phyloP scores from a whole-genome alignment of 2,797 vertebrate genomes.

The Acridotheres tristis region DNA sequence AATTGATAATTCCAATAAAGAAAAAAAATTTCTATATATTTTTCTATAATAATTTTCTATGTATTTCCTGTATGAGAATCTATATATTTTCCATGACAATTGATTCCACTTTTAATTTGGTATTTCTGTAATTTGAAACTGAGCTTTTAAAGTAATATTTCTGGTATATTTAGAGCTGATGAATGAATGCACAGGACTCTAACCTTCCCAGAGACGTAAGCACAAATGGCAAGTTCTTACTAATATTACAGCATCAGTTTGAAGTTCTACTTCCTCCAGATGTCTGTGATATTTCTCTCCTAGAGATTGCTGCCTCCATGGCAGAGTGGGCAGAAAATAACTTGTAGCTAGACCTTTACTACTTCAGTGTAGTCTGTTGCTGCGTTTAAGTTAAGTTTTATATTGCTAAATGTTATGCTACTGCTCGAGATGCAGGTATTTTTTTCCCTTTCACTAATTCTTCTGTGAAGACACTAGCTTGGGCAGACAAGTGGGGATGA shows the following conservation, averaged over 20 bases:
- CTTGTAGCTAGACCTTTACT: not conserved
- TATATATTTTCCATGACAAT: not conserved
- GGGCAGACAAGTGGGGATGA: not conserved
- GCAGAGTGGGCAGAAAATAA: not conserved
- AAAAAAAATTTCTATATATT: not conserved
- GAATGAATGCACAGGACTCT: not conserved
- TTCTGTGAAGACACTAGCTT: not conserved
- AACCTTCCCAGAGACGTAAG: not conserved
- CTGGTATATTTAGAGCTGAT: not conserved
- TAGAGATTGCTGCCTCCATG: not conserved
- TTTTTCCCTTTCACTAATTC: not conserved
- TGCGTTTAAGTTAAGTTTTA: not conserved
- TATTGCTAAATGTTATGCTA: not conserved
- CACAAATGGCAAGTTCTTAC: not conserved
- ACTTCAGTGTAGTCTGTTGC: not conserved
- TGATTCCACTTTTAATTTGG: not conserved
- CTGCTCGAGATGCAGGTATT: not conserved
- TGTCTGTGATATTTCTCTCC: not conserved
- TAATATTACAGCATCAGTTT: not conserved
- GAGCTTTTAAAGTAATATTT: not conserved
- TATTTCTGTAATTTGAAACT: not conserved
- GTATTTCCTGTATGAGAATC: not conserved
- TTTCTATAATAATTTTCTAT: not conserved
- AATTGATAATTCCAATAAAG: not conserved
- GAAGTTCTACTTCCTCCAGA: not conserved